These are phyloP conservation scores for Drosophila ficusphila DNA, from an alignment of 1,140 invertebrate genomes.

Conservation along the genomic window DNA sequence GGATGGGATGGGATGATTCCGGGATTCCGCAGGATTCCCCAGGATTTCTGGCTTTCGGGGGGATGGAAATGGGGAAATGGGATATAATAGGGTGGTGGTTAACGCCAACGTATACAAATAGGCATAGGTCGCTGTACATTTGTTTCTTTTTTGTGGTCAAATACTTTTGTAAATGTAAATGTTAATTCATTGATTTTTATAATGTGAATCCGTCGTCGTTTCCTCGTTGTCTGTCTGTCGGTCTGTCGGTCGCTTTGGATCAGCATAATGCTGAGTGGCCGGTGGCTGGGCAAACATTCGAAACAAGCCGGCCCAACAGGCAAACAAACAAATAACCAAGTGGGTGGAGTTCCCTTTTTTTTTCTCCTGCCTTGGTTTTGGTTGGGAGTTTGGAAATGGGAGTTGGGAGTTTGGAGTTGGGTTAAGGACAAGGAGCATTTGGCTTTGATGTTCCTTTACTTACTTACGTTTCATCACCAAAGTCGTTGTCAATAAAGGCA, in stretches of 20 bases:
- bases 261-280: constrained; percentile 23
- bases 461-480: constrained; percentile 81
- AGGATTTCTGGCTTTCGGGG: background rate
- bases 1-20: background rate
- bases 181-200: constrained; percentile 83
- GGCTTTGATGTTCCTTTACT: constrained; percentile 71
- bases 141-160: constrained; percentile 83
- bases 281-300: constrained; percentile 61
- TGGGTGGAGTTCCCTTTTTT: too few species aligned
- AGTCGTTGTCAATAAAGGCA: constrained; percentile 76
- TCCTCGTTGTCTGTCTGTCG: too few species aligned
- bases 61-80: background rate
- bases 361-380: background rate
- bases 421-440: constrained; percentile 41
- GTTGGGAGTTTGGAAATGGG: too few species aligned
- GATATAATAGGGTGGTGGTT: constrained; percentile 35
- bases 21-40: background rate
- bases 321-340: constrained; percentile 41
- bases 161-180: constrained; percentile 80
- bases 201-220: constrained; percentile 63
- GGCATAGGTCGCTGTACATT: constrained; percentile 65
- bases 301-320: constrained; percentile 42
- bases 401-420: background rate
- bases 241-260: too few species aligned
- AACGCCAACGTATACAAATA: constrained; percentile 53